These are phyloP conservation scores for Sphyrna mokarran DNA, from an alignment of 2,113 vertebrate genomes.

Conservation along the genomic window DNA sequence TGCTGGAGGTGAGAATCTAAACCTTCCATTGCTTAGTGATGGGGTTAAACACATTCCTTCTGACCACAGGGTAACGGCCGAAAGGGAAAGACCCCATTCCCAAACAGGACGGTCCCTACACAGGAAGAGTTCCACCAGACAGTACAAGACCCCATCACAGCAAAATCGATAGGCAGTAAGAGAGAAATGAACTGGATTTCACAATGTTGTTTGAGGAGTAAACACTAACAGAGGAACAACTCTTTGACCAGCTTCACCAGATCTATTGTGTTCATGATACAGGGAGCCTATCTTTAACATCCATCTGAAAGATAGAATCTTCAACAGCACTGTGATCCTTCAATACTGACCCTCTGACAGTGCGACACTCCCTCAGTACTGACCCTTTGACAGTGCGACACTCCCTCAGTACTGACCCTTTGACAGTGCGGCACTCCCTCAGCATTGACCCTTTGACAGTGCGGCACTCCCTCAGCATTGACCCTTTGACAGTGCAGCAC, in stretches of 20 bases:
- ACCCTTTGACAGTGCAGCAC: no score
- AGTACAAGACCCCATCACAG: neutral
- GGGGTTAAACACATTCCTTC: neutral
- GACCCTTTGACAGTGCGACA: no score
- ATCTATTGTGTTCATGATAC: neutral
- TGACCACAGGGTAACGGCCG: neutral
- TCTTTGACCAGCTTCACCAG: neutral
- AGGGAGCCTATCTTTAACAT: neutral
- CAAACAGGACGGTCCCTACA: neutral
- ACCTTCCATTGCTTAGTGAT: neutral
- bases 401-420: no score
- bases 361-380: no score
- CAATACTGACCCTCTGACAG: no score
- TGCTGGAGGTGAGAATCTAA: slow-evolving; percentile 61
- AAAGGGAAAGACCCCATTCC: neutral
- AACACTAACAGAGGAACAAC: neutral
- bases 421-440: no score
- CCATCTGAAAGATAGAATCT: neutral
- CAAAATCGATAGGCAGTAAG: neutral
- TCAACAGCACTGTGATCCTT: no score
- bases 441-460: no score
- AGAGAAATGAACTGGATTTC: neutral
- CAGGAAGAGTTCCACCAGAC: neutral
- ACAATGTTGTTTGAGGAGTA: neutral
- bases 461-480: no score